These are phyloP conservation scores for Sebastes miniatus DNA, from an alignment of 2,797 vertebrate genomes.

Conservation along the genomic window DNA sequence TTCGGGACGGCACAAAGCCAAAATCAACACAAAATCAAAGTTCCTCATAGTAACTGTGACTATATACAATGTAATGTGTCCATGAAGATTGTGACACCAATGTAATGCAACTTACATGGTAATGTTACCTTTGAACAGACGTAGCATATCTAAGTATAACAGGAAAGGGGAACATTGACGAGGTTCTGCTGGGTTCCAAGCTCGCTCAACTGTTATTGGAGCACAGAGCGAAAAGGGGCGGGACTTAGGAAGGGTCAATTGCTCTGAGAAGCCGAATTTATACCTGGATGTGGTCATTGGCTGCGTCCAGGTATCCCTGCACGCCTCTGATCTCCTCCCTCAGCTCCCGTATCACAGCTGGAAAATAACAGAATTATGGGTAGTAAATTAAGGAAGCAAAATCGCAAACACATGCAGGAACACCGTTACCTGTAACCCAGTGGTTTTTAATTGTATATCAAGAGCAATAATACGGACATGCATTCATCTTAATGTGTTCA, in stretches of 20 bases:
- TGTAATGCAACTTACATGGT: too few relatives aligned
- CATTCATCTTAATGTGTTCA: neutral
- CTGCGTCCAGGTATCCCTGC: constrained; percentile 80
- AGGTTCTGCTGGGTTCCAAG: too few relatives aligned
- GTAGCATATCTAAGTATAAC: too few relatives aligned
- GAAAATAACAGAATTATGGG: neutral
- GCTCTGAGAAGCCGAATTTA: neutral
- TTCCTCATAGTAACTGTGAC: too few relatives aligned
- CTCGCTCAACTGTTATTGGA: too few relatives aligned
- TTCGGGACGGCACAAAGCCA: too few relatives aligned
- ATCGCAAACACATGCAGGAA: neutral
- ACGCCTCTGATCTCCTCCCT: constrained; percentile 74
- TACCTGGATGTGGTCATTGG: constrained; percentile 87
- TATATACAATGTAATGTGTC: too few relatives aligned
- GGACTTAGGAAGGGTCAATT: neutral
- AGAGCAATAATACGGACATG: neutral
- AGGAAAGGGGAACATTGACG: too few relatives aligned
- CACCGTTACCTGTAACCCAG: neutral
- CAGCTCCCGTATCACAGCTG: constrained; percentile 79
- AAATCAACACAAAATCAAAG: too few relatives aligned
- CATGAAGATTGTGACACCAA: too few relatives aligned
- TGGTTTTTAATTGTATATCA: neutral
- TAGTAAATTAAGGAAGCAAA: neutral
- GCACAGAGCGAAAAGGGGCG: too few relatives aligned
- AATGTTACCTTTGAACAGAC: too few relatives aligned